These are phyloP conservation scores for Triops longicaudatus DNA, from an alignment of 1,140 invertebrate species.

Conservation along the genomic window DNA sequence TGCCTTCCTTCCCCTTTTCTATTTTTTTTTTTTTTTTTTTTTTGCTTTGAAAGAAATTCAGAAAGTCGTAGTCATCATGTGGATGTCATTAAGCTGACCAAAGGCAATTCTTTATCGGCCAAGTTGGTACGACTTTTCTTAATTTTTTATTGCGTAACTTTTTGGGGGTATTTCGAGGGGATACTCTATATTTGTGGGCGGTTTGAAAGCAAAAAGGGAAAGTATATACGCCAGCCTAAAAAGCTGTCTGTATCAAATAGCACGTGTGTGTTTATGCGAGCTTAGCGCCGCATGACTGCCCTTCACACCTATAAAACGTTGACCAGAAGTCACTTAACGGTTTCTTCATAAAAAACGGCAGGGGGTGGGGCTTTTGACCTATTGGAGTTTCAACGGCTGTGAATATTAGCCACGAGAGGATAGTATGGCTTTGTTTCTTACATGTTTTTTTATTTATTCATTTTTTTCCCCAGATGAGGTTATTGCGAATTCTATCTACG, in stretches of 20 bases:
- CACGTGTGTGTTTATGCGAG: constrained; percentile 11
- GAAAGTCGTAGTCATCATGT: background rate
- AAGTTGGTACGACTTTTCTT: too few relatives aligned
- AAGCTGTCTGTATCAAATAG: background rate
- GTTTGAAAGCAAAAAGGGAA: too few relatives aligned
- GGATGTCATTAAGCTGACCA: background rate
- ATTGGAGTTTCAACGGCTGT: too few relatives aligned
- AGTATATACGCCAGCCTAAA: background rate
- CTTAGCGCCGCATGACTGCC: background rate
- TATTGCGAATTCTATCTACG: too few relatives aligned
- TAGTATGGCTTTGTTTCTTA: too few relatives aligned
- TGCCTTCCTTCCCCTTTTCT: background rate
- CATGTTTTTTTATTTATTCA: too few relatives aligned
- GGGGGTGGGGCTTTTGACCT: background rate
- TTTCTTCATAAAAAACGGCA: background rate
- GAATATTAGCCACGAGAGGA: too few relatives aligned
- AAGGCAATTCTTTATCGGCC: background rate
- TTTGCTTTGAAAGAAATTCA: background rate
- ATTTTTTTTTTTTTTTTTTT: background rate
- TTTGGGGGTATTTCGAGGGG: too few relatives aligned
- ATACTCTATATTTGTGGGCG: too few relatives aligned
- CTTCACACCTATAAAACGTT: background rate
- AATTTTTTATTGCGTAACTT: too few relatives aligned
- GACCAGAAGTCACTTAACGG: background rate
- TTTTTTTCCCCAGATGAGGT: too few relatives aligned